Evolutionary conservation across 2,888 invertebrate genomes (phyloP).

Genomic region (Tetheella fluctuosa): DNA sequence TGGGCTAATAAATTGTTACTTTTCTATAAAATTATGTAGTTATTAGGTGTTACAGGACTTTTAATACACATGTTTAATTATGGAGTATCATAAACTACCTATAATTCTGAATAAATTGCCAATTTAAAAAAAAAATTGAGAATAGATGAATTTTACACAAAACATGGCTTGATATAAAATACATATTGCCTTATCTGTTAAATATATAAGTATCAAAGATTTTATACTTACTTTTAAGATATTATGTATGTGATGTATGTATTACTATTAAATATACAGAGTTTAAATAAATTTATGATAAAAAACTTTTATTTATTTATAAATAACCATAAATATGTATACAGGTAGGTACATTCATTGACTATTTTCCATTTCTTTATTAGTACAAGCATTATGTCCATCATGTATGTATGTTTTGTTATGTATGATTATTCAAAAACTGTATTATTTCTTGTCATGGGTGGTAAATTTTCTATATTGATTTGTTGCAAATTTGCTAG

Average conservation of each 20-base stretch:
- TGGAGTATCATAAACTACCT: neutral
- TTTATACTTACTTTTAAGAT: constrained; percentile 26
- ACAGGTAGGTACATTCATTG: constrained; percentile 29
- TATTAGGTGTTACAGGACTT: neutral
- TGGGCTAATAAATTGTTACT: neutral
- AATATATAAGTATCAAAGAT: constrained; percentile 17
- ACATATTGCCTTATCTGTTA: constrained; percentile 10
- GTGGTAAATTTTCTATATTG: constrained; percentile 55
- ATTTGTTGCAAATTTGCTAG: constrained; percentile 58
- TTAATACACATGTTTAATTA: neutral
- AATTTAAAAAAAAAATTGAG: neutral
- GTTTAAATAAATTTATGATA: constrained; percentile 34
- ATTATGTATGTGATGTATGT: constrained; percentile 23
- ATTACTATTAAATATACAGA: constrained; percentile 1
- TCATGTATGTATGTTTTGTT: constrained; percentile 46
- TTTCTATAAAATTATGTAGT: neutral
- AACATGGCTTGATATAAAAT: too few species aligned
- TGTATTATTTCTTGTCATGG: constrained; percentile 44
- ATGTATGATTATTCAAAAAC: constrained; percentile 39
- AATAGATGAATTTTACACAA: neutral
- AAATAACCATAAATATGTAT: neutral
- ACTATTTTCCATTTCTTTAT: constrained; percentile 55
- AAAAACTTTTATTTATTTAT: constrained; percentile 14
- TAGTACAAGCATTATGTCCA: constrained; percentile 45
- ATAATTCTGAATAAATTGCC: neutral